Conservation (phyloP, 2,888 invertebrate species). For the Octonoba sinensis region DNA sequence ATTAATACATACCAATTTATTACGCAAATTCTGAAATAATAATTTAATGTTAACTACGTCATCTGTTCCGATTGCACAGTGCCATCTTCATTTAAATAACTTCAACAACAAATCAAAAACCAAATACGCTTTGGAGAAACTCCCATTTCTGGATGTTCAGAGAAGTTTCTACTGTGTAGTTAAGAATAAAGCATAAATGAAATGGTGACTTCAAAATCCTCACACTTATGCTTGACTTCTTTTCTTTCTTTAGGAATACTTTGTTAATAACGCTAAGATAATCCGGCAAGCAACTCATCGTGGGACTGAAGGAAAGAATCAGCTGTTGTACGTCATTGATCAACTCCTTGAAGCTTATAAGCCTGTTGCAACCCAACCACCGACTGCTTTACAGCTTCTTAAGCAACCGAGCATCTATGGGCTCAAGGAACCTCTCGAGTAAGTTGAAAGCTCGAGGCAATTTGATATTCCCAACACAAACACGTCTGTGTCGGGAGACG, state of each 20-base stretch:
- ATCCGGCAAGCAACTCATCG: constrained; percentile 70
- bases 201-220: no score
- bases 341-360: constrained; percentile 84
- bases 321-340: constrained; percentile 91
- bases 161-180: no score
- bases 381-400: constrained; percentile 29
- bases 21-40: no score
- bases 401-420: constrained; percentile 53
- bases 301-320: constrained; percentile 64
- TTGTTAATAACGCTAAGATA: constrained; percentile 87
- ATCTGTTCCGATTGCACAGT: no score
- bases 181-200: no score
- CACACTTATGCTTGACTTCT: not conserved
- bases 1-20: no score
- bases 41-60: no score
- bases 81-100: no score
- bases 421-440: constrained; percentile 50
- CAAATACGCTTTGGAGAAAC: no score
- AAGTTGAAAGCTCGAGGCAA: constrained; percentile 12
- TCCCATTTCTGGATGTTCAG: no score
- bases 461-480: not conserved
- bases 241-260: constrained; percentile 70
- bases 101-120: no score
- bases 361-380: constrained; percentile 33
- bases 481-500: not conserved